Conservation (phyloP, 2,888 invertebrate genomes). For the Coremacera marginata region DNA sequence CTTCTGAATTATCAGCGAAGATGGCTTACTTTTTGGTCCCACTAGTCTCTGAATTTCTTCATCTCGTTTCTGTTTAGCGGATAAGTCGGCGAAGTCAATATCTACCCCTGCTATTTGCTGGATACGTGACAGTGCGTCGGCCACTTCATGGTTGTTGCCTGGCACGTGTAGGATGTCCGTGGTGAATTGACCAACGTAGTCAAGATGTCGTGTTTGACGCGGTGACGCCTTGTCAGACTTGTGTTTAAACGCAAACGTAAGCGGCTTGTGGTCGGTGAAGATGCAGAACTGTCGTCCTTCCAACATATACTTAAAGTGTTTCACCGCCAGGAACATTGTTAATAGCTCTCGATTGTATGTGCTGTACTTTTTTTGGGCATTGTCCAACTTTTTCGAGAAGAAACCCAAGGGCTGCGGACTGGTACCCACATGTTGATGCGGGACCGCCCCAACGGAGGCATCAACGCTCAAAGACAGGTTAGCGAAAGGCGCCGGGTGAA, state of each 20-base stretch:
- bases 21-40: too few species aligned
- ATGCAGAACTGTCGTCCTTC: too few species aligned
- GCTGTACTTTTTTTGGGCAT: conserved; percentile 37
- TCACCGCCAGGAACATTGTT: conserved; percentile 28
- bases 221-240: conserved; percentile 31
- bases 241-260: conserved; percentile 31
- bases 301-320: too few species aligned
- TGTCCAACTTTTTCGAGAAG: too few species aligned
- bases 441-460: too few species aligned
- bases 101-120: not conserved
- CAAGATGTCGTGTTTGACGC: too few species aligned
- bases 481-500: too few species aligned
- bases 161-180: conserved; percentile 38
- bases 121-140: conserved; percentile 34
- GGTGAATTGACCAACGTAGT: conserved; percentile 35
- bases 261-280: conserved; percentile 34
- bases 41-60: not conserved
- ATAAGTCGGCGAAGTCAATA: too few species aligned
- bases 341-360: conserved; percentile 41
- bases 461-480: too few species aligned
- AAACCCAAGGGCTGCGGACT: conserved; percentile 29
- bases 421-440: conserved; percentile 16
- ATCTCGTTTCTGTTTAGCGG: not conserved
- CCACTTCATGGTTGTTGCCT: conserved; percentile 30
- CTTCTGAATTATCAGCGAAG: too few species aligned